Base-by-base conservation (phyloP, 2,113 vertebrate genomes). In the Cyprinodon variegatus region DNA sequence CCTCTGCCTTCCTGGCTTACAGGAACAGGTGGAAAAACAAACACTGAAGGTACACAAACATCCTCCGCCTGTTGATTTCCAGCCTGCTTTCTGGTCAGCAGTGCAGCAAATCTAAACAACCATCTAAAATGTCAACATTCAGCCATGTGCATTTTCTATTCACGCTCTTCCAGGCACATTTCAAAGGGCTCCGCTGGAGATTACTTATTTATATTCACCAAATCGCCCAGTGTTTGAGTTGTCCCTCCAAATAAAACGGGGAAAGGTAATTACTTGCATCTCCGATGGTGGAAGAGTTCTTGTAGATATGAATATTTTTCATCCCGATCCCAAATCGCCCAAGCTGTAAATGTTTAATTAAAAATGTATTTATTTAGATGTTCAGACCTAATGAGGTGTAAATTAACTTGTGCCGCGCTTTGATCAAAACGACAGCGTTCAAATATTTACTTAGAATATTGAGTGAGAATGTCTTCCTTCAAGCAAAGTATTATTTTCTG, bases 41-140 rank as follows among this genome's bases (percentile, higher is more conserved):
- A 13, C 41, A 67, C 39, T 45, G 4, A 22, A 50, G 45, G 50
- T 20, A 22, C 57, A 64, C 75, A 72, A 37, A 71, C 70, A 62
- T 65, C 76, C 65, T 57, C 59, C 10, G 70, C 78, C 61, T 72
- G 79, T 53, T 70, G 78, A 74, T 64, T 77, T 43, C 29, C 74
- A 36, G 61, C 53, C 63, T 9, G 65, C n/a, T 74, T n/a, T 29
- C 3, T 36, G 78, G 76, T 75, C 85, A 70, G 1, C 4, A 4
- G 17, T 22, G 67, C 78, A 65, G 53, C 62, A 6, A 38, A 20
- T 43, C 78, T 64, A 68, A 78, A 81, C 67, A 67, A 40, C 46
- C 20, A 57, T 75, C 72, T 57, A 50, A n/a, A 74, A 59, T 70
- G 73, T 83, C 85, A 82, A 72, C 68, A 73, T 59, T 20, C n/a